Evolutionary conservation across 37 sponge, comb jelly and placozoan genomes (phyloP).

Genomic region (Haliclona indistincta): DNA sequence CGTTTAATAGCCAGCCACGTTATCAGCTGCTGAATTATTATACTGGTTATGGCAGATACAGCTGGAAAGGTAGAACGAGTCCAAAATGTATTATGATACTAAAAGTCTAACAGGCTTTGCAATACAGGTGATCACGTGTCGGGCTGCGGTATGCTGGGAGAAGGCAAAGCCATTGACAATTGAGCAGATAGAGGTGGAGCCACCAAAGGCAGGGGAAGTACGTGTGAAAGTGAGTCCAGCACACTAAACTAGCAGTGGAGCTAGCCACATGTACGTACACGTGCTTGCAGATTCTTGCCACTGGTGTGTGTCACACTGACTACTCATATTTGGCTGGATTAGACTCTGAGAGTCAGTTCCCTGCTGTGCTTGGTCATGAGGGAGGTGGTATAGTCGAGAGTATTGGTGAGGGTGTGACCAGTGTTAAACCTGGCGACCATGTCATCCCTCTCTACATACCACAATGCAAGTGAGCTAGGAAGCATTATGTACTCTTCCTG

Average conservation of each 20-base stretch:
- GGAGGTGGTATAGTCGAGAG: conserved; percentile 96
- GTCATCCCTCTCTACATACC: conserved; percentile 97
- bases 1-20: too few species aligned
- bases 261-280: neutral
- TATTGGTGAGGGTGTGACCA: conserved; percentile 90
- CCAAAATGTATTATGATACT: neutral
- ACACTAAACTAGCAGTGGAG: neutral
- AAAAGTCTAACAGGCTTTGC: neutral
- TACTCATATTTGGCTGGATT: conserved; percentile 81
- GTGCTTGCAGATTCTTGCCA: conserved; percentile 48
- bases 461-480: conserved; percentile 55
- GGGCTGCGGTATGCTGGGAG: conserved; percentile 97
- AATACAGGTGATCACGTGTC: conserved; percentile 62
- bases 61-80: neutral
- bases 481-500: neutral
- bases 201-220: conserved; percentile 95
- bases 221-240: conserved; percentile 67
- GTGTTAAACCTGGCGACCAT: conserved; percentile 88
- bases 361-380: conserved; percentile 91
- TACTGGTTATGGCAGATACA: conserved; percentile 27
- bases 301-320: conserved; percentile 97
- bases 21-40: too few species aligned
- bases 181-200: conserved; percentile 86
- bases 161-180: conserved; percentile 76
- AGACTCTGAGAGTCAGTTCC: conserved; percentile 89